These are phyloP conservation scores for Morinoia aosen DNA, from an alignment of 2,888 invertebrate species.

Conservation along the genomic window DNA sequence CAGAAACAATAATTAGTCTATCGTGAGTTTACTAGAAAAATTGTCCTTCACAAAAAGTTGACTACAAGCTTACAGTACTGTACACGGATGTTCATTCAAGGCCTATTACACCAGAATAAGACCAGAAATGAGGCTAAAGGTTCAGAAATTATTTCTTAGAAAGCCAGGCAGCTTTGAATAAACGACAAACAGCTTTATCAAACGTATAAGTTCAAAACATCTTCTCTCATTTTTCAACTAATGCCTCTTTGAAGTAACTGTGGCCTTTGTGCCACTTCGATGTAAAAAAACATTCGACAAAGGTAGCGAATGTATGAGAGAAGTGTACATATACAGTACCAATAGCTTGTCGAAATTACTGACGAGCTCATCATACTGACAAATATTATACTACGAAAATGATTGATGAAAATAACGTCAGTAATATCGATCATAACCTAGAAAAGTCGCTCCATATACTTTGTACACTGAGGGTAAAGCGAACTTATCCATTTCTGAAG, in stretches of 20 bases:
- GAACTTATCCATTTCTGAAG: not conserved
- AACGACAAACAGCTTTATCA: not conserved
- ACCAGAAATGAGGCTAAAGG: too few species aligned
- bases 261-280: not conserved
- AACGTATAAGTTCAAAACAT: not conserved
- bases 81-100: not conserved
- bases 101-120: not conserved
- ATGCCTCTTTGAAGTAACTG: not conserved
- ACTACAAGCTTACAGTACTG: not conserved
- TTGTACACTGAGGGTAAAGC: not conserved
- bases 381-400: not conserved
- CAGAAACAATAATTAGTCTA: not conserved
- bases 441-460: not conserved
- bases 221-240: not conserved
- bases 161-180: not conserved
- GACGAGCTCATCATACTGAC: not conserved
- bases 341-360: not conserved
- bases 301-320: not conserved
- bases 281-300: not conserved
- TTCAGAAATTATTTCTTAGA: not conserved
- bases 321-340: not conserved
- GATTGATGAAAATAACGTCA: conserved; percentile 41
- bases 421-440: conserved; percentile 25
- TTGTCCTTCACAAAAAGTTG: not conserved
- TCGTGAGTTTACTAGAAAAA: not conserved